Percentiles rank a stretch among this genome's conserved stretches.
phyloP scores from a whole-genome alignment of 2,888 invertebrate genomes.

The Buathra laborator region DNA sequence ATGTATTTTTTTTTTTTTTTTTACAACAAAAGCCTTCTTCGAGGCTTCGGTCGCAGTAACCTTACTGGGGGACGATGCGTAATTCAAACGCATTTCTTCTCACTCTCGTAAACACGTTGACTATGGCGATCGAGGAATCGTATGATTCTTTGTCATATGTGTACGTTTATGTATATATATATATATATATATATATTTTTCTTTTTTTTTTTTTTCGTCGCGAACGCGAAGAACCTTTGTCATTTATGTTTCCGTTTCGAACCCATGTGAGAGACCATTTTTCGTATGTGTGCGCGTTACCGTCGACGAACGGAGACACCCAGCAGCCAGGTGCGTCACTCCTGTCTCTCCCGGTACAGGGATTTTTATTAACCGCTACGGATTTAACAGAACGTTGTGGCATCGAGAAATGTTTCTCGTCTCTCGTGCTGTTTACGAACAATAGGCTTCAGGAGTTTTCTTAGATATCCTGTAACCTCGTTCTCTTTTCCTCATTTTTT shows the following conservation, averaged over 20 bases:
- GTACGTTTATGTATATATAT: conserved; percentile 5
- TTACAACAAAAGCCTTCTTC: conserved; percentile 54
- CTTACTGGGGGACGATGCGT: conserved; percentile 58
- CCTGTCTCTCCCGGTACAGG: conserved; percentile 32
- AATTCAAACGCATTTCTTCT: conserved; percentile 58
- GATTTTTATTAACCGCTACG: conserved; percentile 63
- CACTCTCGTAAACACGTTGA: conserved; percentile 20
- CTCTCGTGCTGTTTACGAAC: conserved; percentile 59
- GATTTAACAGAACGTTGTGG: conserved; percentile 79
- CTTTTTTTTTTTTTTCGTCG: conserved; percentile 32
- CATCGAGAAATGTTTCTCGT: conserved; percentile 78
- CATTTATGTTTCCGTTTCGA: conserved; percentile 82
- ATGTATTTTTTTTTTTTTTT: conserved; percentile 26
- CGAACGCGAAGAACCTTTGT: conserved; percentile 77
- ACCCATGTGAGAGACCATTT: conserved; percentile 74
- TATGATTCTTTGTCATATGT: conserved; percentile 66
- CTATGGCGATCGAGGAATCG: conserved; percentile 62
- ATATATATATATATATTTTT: neutral
- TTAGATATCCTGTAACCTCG: conserved; percentile 23
- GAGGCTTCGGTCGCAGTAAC: conserved; percentile 76
- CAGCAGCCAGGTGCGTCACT: conserved; percentile 80
- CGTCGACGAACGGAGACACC: conserved; percentile 73
- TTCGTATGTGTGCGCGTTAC: conserved; percentile 34
- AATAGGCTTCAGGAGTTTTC: conserved; percentile 55
- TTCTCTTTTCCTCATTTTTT: conserved; percentile 24